phyloP scores from a whole-genome alignment of 2,888 invertebrate species.

The Stictocephala bisonia region DNA sequence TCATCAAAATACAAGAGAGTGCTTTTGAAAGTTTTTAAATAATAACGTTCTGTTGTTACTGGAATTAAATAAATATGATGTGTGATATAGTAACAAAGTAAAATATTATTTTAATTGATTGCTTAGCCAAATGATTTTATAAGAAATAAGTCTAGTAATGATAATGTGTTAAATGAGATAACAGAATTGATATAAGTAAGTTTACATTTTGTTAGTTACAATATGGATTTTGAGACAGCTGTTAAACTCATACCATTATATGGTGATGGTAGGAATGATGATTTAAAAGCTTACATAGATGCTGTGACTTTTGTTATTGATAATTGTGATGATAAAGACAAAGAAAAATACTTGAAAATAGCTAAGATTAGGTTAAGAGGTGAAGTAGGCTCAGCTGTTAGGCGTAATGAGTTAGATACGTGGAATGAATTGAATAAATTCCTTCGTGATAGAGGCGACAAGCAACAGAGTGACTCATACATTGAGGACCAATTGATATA shows the following conservation, averaged over 20 bases:
- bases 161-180: too few relatives aligned
- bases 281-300: slow-evolving; percentile 9
- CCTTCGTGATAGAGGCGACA: background rate
- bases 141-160: too few relatives aligned
- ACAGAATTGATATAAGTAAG: too few relatives aligned
- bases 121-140: too few relatives aligned
- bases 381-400: slow-evolving; percentile 6
- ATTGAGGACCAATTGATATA: slow-evolving; percentile 18
- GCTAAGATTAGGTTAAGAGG: slow-evolving; percentile 23
- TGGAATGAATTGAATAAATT: background rate
- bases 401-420: background rate
- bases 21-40: too few relatives aligned
- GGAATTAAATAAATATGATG: too few relatives aligned
- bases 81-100: too few relatives aligned
- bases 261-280: background rate
- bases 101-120: too few relatives aligned
- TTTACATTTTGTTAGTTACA: too few relatives aligned
- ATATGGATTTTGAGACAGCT: slow-evolving; percentile 15
- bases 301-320: slow-evolving; percentile 13
- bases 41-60: too few relatives aligned
- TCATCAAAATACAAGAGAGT: too few relatives aligned
- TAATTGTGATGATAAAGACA: background rate
- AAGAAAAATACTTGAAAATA: background rate
- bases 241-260: slow-evolving; percentile 7
- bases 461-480: slow-evolving; percentile 15